Conservation (phyloP, 2,888 invertebrate genomes). For the Helleia helle region DNA sequence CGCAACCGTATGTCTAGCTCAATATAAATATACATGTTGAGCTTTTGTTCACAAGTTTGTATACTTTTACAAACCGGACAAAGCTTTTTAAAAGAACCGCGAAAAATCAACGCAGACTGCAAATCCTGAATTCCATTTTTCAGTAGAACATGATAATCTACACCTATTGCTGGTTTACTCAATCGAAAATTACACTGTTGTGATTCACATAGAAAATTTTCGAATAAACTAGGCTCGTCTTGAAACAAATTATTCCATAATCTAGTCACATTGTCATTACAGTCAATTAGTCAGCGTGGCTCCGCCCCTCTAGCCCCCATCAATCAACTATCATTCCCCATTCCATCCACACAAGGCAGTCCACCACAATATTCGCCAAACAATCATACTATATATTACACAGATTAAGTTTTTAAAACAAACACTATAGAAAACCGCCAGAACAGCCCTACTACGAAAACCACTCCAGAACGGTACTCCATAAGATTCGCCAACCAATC, state of each 20-base stretch:
- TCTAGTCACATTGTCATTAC: conserved; percentile 2
- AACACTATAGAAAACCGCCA: too few species aligned
- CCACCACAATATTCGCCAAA: too few species aligned
- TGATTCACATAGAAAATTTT: conserved; percentile 2
- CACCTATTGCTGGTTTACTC: not conserved
- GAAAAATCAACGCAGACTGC: not conserved
- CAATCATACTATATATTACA: too few species aligned
- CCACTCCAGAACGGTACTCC: too few species aligned
- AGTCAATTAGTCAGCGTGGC: too few species aligned
- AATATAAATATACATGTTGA: conserved; percentile 1
- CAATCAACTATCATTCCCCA: too few species aligned
- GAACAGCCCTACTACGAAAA: too few species aligned
- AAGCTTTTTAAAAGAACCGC: not conserved
- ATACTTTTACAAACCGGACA: not conserved
- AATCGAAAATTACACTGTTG: not conserved
- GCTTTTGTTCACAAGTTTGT: not conserved
- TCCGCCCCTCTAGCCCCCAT: too few species aligned
- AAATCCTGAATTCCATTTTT: not conserved
- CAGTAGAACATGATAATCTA: not conserved
- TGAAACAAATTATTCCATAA: conserved; percentile 7
- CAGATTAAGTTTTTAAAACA: too few species aligned
- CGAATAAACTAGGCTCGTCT: conserved; percentile 2
- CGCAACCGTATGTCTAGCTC: not conserved
- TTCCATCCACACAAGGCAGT: too few species aligned
- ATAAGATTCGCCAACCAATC: too few species aligned